These are phyloP conservation scores for Lepus townsendii DNA, from an alignment of 2,797 vertebrate genomes.

Conservation along the genomic window DNA sequence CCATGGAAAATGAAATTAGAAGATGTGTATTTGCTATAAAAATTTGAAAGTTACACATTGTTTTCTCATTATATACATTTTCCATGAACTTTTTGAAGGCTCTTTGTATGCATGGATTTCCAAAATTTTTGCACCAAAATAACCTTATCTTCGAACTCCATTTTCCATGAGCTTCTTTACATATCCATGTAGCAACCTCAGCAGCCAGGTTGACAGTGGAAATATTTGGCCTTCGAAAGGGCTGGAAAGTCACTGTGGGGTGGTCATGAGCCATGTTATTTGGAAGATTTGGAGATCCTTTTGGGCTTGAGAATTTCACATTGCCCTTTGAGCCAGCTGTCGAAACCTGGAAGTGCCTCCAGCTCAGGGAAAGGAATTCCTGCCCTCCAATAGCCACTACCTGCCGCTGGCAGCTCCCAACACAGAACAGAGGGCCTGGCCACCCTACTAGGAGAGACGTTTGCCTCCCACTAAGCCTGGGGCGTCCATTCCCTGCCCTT, in stretches of 20 bases:
- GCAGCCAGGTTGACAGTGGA: not conserved
- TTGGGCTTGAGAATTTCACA: slow-evolving; percentile 48
- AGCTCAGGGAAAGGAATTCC: slow-evolving; percentile 51
- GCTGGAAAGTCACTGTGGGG: not conserved
- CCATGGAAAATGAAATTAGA: too few relatives aligned
- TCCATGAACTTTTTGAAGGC: too few relatives aligned
- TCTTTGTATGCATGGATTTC: too few relatives aligned
- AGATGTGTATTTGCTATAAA: too few relatives aligned
- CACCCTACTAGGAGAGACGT: not conserved
- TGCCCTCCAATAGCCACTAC: slow-evolving; percentile 35
- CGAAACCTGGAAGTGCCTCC: slow-evolving; percentile 40
- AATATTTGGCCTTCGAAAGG: slow-evolving; percentile 45
- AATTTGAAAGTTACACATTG: too few relatives aligned
- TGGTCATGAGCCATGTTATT: not conserved
- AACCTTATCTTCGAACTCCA: too few relatives aligned
- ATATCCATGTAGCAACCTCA: not conserved
- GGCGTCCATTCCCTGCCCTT: slow-evolving; percentile 59
- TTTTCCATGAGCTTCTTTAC: too few relatives aligned
- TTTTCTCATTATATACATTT: too few relatives aligned
- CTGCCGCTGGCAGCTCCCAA: not conserved
- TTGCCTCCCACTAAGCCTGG: slow-evolving; percentile 10
- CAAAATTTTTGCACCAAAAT: too few relatives aligned
- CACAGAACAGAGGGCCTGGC: slow-evolving; percentile 21
- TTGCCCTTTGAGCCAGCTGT: slow-evolving; percentile 54
- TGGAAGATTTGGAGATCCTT: slow-evolving; percentile 13